These are phyloP conservation scores for Neodiprion lecontei DNA, from an alignment of 1,140 invertebrate genomes.

Conservation along the genomic window DNA sequence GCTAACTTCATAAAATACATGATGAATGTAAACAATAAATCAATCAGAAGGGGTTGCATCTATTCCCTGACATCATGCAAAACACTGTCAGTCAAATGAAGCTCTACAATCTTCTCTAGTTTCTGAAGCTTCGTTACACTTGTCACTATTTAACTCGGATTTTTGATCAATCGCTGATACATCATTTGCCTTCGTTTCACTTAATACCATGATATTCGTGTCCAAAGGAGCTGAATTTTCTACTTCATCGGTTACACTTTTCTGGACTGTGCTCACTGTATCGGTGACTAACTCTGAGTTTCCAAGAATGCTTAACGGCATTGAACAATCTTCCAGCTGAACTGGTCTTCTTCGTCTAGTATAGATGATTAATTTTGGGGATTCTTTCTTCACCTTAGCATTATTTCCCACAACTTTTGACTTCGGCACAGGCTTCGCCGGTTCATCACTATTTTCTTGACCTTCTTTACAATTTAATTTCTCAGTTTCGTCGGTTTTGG, in stretches of 20 bases:
- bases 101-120: too few relatives aligned
- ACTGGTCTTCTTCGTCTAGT: constrained; percentile 35
- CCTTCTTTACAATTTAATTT: background rate
- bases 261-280: background rate
- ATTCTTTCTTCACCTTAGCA: constrained; percentile 15
- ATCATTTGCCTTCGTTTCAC: too few relatives aligned
- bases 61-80: too few relatives aligned
- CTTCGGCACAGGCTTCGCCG: constrained; percentile 8
- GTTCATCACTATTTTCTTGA: background rate
- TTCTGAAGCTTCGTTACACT: too few relatives aligned
- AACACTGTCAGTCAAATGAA: too few relatives aligned
- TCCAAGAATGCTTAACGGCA: constrained; percentile 34
- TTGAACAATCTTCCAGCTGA: constrained; percentile 35
- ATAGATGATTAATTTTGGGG: constrained; percentile 29
- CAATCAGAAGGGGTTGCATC: too few relatives aligned
- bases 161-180: too few relatives aligned
- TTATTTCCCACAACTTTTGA: constrained; percentile 2
- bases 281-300: constrained; percentile 10
- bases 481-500: constrained; percentile 12
- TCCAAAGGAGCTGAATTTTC: background rate
- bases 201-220: too few relatives aligned
- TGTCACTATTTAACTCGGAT: too few relatives aligned
- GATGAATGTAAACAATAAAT: too few relatives aligned
- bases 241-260: background rate
- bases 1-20: too few relatives aligned